Evolutionary conservation across 2,888 invertebrate genomes (phyloP).

Genomic region (Automeris io): DNA sequence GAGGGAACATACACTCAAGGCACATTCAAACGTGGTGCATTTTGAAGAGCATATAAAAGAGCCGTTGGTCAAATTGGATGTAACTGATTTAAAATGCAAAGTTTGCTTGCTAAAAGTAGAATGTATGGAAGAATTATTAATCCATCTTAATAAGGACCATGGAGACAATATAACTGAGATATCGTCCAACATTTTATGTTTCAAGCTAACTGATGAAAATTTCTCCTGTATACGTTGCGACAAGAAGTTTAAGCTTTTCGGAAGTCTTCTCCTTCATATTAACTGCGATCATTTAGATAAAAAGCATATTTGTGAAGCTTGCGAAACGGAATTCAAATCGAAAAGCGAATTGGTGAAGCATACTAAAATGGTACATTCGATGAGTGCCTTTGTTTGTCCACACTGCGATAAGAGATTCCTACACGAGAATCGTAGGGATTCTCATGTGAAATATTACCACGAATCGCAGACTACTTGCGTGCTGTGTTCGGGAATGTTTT

Average conservation of each 20-base stretch:
- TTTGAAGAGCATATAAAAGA: conserved; percentile 8
- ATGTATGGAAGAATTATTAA: conserved; percentile 8
- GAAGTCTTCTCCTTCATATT: conserved; percentile 13
- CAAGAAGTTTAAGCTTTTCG: conserved; percentile 13
- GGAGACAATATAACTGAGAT: conserved; percentile 7
- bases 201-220: conserved; percentile 15
- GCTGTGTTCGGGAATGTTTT: conserved; percentile 11
- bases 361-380: conserved; percentile 8
- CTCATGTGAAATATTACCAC: conserved; percentile 9
- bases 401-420: conserved; percentile 13
- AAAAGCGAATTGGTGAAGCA: conserved; percentile 7
- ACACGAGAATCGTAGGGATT: neutral
- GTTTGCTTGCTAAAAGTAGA: conserved; percentile 10
- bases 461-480: conserved; percentile 12
- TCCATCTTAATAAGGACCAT: conserved; percentile 13
- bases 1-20: conserved; percentile 9
- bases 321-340: conserved; percentile 10
- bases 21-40: conserved; percentile 9
- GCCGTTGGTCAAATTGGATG: conserved; percentile 14
- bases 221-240: conserved; percentile 16
- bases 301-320: conserved; percentile 13
- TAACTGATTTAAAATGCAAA: conserved; percentile 14
- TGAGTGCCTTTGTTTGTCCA: conserved; percentile 9
- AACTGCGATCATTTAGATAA: conserved; percentile 12
- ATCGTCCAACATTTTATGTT: conserved; percentile 11